Percentiles rank a stretch among this genome's conserved stretches.
Evolutionary conservation across 2,113 vertebrate species (phyloP).

Genomic region (Melanotaenia duboulayi): DNA sequence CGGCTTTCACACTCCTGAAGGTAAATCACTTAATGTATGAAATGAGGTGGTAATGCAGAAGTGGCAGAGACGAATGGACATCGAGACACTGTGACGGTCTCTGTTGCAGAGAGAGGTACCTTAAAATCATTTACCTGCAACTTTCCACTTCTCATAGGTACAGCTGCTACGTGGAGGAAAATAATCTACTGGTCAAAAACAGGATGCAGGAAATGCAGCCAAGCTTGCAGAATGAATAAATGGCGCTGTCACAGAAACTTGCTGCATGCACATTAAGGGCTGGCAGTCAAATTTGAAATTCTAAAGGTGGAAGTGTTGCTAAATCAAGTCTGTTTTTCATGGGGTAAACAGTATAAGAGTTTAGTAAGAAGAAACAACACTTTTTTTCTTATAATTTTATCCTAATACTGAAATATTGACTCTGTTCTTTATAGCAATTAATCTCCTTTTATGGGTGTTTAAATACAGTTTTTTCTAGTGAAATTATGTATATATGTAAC

Average conservation of each 20-base stretch:
- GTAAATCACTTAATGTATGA: conserved; percentile 77
- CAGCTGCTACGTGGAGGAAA: conserved; percentile 8
- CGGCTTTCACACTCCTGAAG: conserved; percentile 64
- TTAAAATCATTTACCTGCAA: conserved; percentile 50
- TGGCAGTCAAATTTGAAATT: not conserved
- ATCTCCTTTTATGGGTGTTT: not conserved
- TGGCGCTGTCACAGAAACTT: not conserved
- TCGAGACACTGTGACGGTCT: conserved; percentile 49
- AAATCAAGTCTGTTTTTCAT: not conserved
- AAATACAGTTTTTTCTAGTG: too few species aligned
- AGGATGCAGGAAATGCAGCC: not conserved
- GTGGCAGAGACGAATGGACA: conserved; percentile 44
- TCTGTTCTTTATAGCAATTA: conserved; percentile 1
- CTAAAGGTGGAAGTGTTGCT: not conserved
- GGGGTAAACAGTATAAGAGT: not conserved
- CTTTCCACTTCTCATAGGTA: conserved; percentile 39
- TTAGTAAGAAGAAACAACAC: not conserved
- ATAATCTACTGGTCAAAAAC: conserved; percentile 17
- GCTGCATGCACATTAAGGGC: conserved; percentile 1
- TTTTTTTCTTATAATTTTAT: not conserved
- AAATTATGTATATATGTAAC: too few species aligned
- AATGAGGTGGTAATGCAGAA: conserved; percentile 68
- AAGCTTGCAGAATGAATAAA: conserved; percentile 12
- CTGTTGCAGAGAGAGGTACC: conserved; percentile 14
- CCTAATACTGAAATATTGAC: not conserved